Evolutionary conservation across 2,797 vertebrate genomes (phyloP).

Genomic region (Helarctos malayanus): DNA sequence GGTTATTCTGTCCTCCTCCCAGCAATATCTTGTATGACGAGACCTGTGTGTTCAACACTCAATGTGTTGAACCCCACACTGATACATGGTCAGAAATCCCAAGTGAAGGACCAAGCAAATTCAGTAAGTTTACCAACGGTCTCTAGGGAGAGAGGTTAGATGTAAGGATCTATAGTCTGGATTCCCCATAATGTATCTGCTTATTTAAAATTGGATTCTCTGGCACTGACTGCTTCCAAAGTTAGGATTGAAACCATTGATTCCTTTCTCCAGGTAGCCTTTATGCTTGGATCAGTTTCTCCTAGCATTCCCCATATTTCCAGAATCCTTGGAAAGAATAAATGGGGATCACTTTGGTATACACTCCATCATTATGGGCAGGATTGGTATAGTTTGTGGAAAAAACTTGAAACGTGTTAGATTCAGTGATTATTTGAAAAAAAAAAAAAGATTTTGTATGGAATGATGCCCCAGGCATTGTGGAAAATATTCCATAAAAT

Average conservation of each 20-base stretch:
- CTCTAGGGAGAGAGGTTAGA: not conserved
- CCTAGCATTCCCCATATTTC: not conserved
- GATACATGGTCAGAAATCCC: not conserved
- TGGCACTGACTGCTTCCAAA: not conserved
- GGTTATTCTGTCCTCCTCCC: not conserved
- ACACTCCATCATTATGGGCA: not conserved
- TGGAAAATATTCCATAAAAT: not conserved
- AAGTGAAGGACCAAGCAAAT: not conserved
- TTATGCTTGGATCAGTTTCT: not conserved
- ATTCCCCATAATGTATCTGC: not conserved
- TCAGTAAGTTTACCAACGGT: not conserved
- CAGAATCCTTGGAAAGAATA: not conserved
- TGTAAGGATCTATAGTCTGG: not conserved
- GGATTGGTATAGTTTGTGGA: not conserved
- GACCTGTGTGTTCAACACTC: not conserved
- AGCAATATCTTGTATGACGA: not conserved
- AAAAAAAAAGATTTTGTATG: not conserved
- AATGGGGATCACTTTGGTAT: not conserved
- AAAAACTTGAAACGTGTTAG: not conserved
- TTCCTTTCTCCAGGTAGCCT: not conserved
- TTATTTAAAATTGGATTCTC: constrained; percentile 8
- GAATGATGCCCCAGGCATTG: not conserved
- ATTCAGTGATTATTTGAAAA: not conserved
- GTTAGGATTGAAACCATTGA: not conserved
- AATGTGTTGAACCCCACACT: not conserved